Percentiles rank a stretch among this genome's conserved stretches.
phyloP scores from a whole-genome alignment of 2,113 vertebrate genomes.

The Tauraco erythrolophus region DNA sequence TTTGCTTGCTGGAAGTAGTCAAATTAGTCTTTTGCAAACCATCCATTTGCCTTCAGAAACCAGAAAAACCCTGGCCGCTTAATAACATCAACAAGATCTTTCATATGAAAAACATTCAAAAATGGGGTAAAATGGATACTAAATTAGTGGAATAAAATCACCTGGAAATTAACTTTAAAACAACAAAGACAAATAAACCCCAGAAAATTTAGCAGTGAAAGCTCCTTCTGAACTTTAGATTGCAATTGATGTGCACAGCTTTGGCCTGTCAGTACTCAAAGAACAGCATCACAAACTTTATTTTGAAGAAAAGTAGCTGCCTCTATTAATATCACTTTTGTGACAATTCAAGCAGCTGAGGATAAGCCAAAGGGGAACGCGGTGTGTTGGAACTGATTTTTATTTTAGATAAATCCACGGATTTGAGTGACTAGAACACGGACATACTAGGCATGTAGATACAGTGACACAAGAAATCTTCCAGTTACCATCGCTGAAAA shows the following conservation, averaged over 20 bases:
- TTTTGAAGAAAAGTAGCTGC: conserved; percentile 22
- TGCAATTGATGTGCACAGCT: not conserved
- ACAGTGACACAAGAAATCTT: not conserved
- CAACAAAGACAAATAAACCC: not conserved
- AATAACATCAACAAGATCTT: not conserved
- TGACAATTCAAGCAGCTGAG: conserved; percentile 25
- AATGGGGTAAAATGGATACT: not conserved
- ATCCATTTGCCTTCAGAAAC: not conserved
- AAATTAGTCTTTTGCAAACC: not conserved
- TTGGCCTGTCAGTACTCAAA: not conserved
- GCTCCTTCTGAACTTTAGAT: not conserved
- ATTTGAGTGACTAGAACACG: not conserved
- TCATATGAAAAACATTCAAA: not conserved
- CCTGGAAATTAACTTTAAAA: not conserved
- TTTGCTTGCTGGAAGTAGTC: not conserved
- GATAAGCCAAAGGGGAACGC: conserved; percentile 42
- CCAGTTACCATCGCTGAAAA: not conserved
- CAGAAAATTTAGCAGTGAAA: not conserved
- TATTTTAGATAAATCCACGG: conserved; percentile 35
- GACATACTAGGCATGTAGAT: not conserved
- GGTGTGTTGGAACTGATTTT: conserved; percentile 36
- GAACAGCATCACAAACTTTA: not conserved
- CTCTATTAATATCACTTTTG: not conserved
- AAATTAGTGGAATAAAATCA: not conserved
- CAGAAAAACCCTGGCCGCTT: not conserved